Base-by-base conservation (phyloP, 1,140 invertebrate genomes). In the Cephus cinctus region DNA sequence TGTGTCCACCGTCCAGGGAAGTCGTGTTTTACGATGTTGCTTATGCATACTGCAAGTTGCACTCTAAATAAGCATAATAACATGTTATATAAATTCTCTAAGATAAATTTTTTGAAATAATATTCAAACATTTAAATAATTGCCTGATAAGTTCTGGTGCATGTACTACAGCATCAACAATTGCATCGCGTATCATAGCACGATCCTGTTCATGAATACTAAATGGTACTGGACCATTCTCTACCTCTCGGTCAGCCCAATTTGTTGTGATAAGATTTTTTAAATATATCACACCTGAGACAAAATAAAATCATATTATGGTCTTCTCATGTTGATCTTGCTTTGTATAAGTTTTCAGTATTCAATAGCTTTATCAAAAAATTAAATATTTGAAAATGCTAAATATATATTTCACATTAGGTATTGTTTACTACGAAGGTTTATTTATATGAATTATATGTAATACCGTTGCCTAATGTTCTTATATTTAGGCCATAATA, bases 191-290 rank as follows among this genome's bases (percentile, higher is more conserved):
- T 54, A 99, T 92, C 78, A 96, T 86, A 21, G 88, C 86, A 56
- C 94, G 83, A 75, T 99, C 98, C 71, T 98, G 94, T 75, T 99
- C 97, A 63, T 97, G 94, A 62, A 98, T 88, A 50, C 83, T 87
- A 75, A 96, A 98, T 22, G 86, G 85, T 19, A 88, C 77, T 1
- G 87, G 84, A 47, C 83, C 81, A 32, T 87, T 86, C 18, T 89
- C 83, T n/a, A 78, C 74, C 65, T 96, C 92, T 53, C 88, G 86
- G 50, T 94, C 89, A 48, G 84, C 83, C 97, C 97, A 99, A 74
- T 84, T 89, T 58, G 86, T 84, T 30, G 83, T 86, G 23, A 98
- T 83, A 66, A 96, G 80, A 80, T 99, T 99, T 78, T 99, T 99
- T 35, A 99, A 76, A 78, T 97, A 99, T 56, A 99, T 93, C 20